Evolutionary conservation across 2,888 invertebrate genomes (phyloP).

Genomic region (Pandemis corylana): DNA sequence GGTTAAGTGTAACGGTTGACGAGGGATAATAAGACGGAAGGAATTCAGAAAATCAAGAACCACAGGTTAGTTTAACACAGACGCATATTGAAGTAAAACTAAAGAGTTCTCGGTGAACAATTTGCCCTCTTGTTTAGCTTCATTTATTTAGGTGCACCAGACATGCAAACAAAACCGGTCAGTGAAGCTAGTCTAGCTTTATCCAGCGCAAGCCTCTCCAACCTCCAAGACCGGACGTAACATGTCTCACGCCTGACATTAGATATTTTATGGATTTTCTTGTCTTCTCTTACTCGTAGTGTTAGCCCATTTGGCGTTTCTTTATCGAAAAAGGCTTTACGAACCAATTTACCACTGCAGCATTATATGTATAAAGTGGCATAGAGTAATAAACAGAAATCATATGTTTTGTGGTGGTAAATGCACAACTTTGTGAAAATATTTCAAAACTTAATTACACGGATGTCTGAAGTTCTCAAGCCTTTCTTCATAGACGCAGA

Average conservation of each 20-base stretch:
- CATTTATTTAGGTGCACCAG: not conserved
- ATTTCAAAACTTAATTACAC: slow-evolving; percentile 27
- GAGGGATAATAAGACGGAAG: too few species aligned
- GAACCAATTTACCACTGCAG: not conserved
- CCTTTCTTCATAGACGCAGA: slow-evolving; percentile 32
- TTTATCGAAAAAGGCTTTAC: not conserved
- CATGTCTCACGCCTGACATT: slow-evolving; percentile 7
- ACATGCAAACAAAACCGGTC: not conserved
- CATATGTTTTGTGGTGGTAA: not conserved
- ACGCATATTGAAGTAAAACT: too few species aligned
- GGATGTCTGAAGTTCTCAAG: slow-evolving; percentile 20
- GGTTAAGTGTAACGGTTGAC: too few species aligned
- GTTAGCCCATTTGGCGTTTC: not conserved
- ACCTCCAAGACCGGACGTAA: not conserved
- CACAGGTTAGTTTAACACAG: too few species aligned
- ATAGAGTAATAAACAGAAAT: not conserved
- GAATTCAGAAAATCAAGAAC: too few species aligned
- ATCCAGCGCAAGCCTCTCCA: not conserved
- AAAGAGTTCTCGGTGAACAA: too few species aligned
- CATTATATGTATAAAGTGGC: not conserved
- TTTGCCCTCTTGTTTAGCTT: not conserved
- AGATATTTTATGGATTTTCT: slow-evolving; percentile 19
- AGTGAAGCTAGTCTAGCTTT: not conserved
- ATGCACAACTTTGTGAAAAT: not conserved
- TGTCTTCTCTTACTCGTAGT: not conserved